These are phyloP conservation scores for Lithobius niger DNA, from an alignment of 1,140 invertebrate genomes.

Conservation along the genomic window DNA sequence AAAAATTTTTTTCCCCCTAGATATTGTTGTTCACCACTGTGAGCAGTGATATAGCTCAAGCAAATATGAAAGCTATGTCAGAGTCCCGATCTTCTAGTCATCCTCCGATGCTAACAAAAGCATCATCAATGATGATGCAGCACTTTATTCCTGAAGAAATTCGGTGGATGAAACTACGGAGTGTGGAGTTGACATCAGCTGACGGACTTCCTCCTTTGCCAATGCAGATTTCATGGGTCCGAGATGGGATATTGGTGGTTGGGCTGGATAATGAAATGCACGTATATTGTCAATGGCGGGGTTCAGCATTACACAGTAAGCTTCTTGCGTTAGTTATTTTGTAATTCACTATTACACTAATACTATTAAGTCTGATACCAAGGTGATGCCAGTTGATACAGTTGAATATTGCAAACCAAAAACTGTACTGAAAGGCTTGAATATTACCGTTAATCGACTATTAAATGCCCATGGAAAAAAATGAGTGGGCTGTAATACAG, in stretches of 20 bases:
- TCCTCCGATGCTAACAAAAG: constrained; percentile 61
- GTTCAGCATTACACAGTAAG: too few relatives aligned
- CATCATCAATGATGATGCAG: constrained; percentile 67
- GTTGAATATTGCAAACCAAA: too few relatives aligned
- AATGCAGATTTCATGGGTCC: constrained; percentile 97
- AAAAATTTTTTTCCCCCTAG: constrained; percentile 14
- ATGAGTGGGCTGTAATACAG: too few relatives aligned
- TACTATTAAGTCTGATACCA: too few relatives aligned
- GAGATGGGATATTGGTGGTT: constrained; percentile 92
- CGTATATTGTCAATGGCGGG: constrained; percentile 89
- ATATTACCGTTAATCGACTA: too few relatives aligned
- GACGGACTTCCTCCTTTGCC: constrained; percentile 91
- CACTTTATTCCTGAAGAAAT: constrained; percentile 42
- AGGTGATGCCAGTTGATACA: too few relatives aligned
- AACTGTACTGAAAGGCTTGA: too few relatives aligned
- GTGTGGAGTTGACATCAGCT: constrained; percentile 80
- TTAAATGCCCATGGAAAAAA: too few relatives aligned
- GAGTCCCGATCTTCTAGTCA: constrained; percentile 62
- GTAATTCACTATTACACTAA: too few relatives aligned
- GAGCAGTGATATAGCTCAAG: constrained; percentile 69
- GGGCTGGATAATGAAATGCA: constrained; percentile 99
- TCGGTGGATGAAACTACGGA: constrained; percentile 83
- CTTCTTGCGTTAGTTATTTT: too few relatives aligned
- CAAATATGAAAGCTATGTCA: constrained; percentile 76
- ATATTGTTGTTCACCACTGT: constrained; percentile 26